Conservation (phyloP, 2,888 invertebrate genomes). For the Mantis religiosa region DNA sequence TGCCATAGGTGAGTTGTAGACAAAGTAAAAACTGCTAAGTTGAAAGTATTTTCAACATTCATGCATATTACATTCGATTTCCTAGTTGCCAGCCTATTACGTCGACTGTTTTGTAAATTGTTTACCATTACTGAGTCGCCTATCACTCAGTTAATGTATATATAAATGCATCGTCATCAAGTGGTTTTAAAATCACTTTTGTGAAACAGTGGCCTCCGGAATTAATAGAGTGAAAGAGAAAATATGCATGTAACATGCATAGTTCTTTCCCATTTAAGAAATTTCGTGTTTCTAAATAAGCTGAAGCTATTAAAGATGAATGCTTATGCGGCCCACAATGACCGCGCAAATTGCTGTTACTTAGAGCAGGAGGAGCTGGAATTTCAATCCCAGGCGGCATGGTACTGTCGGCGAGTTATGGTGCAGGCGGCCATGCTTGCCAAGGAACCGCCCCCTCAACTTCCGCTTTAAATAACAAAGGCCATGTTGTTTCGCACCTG, state of each 20-base stretch:
- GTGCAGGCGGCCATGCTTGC: neutral
- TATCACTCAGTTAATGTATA: too few relatives aligned
- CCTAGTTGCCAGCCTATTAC: too few relatives aligned
- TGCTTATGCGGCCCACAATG: neutral
- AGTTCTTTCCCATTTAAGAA: neutral
- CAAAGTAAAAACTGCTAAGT: too few relatives aligned
- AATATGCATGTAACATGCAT: neutral
- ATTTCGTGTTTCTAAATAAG: neutral
- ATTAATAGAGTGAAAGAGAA: too few relatives aligned
- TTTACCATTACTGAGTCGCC: too few relatives aligned
- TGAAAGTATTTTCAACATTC: too few relatives aligned
- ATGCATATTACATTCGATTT: too few relatives aligned
- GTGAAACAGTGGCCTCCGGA: too few relatives aligned
- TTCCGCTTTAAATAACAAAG: neutral
- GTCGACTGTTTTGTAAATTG: too few relatives aligned
- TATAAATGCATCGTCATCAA: too few relatives aligned
- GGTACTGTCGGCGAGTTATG: neutral
- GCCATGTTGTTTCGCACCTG: neutral
- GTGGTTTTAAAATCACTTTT: too few relatives aligned
- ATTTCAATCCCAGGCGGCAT: neutral
- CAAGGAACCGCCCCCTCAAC: neutral
- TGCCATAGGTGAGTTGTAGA: too few relatives aligned
- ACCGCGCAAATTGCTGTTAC: constrained; percentile 26
- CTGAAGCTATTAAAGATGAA: neutral
- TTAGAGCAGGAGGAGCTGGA: constrained; percentile 24